Conservation (phyloP, 2,113 vertebrate genomes). For the Hypomesus transpacificus region DNA sequence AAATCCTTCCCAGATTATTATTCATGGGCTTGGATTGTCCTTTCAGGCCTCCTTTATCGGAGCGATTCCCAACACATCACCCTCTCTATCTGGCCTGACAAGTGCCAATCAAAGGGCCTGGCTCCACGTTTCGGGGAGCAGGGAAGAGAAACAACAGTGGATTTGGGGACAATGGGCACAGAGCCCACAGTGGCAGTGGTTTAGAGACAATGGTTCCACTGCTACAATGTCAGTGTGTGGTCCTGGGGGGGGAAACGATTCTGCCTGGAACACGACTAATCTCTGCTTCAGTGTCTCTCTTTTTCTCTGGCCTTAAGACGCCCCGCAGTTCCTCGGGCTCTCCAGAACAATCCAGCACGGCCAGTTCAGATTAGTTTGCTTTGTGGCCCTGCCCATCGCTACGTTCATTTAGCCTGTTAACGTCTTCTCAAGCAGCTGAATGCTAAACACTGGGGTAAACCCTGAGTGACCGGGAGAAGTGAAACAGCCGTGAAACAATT, state of each 20-base stretch:
- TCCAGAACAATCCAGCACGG: slow-evolving; percentile 83
- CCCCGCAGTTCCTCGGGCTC: slow-evolving; percentile 74
- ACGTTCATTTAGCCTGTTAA: slow-evolving; percentile 83
- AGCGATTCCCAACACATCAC: slow-evolving; percentile 75
- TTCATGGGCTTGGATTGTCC: slow-evolving; percentile 81
- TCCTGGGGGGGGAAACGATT: slow-evolving; percentile 64
- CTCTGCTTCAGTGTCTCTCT: slow-evolving; percentile 81
- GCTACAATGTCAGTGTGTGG: slow-evolving; percentile 93
- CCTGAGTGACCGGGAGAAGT: slow-evolving; percentile 32
- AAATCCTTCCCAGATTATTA: slow-evolving; percentile 73
- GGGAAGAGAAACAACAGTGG: slow-evolving; percentile 58
- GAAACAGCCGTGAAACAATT: slow-evolving; percentile 55
- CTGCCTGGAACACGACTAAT: slow-evolving; percentile 84
- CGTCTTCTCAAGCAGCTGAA: slow-evolving; percentile 90
- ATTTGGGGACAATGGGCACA: slow-evolving; percentile 65
- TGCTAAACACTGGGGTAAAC: slow-evolving; percentile 66
- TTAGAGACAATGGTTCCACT: slow-evolving; percentile 80
- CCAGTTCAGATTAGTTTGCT: slow-evolving; percentile 89
- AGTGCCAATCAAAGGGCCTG: slow-evolving; percentile 91
- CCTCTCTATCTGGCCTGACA: slow-evolving; percentile 90
- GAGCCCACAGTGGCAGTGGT: slow-evolving; percentile 55
- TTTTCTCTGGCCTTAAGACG: slow-evolving; percentile 85
- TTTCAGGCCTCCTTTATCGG: slow-evolving; percentile 74
- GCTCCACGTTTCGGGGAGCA: slow-evolving; percentile 59
- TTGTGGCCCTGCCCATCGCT: slow-evolving; percentile 76